These are phyloP conservation scores for Stictonetta naevosa DNA, from an alignment of 2,113 vertebrate genomes.

Conservation along the genomic window DNA sequence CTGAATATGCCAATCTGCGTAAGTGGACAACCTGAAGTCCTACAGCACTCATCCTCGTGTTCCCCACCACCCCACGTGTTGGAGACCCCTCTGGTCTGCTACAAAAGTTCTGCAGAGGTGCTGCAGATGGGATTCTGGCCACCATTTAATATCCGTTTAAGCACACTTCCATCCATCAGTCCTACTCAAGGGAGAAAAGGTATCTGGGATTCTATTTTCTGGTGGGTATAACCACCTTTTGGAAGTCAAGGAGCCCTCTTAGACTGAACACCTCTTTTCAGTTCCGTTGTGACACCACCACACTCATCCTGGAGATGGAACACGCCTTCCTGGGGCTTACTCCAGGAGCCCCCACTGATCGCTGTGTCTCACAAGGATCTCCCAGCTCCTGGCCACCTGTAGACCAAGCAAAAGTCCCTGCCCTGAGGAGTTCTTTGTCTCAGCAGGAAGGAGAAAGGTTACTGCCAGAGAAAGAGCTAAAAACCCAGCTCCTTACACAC, in stretches of 20 bases:
- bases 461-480: not conserved
- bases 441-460: not conserved
- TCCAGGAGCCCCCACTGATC: not conserved
- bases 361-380: not conserved
- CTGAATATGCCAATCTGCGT: not conserved
- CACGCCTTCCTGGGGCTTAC: not conserved
- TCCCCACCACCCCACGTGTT: accelerated
- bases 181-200: not conserved
- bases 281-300: not conserved
- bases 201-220: not conserved
- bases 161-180: not conserved
- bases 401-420: not conserved
- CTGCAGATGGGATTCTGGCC: not conserved
- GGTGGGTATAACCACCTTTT: not conserved
- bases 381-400: not conserved
- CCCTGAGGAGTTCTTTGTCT: not conserved
- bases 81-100: not conserved
- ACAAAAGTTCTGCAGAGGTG: not conserved
- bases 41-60: not conserved
- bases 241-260: not conserved
- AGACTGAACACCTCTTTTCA: not conserved
- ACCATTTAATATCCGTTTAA: not conserved
- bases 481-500: not conserved
- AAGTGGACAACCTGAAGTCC: not conserved
- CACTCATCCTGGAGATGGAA: not conserved